A percentile compares a stretch with the other conserved stretches of the same genome.
Evolutionary conservation across 2,797 vertebrate genomes (phyloP).

Genomic region (Schizopygopsis pylzovi): DNA sequence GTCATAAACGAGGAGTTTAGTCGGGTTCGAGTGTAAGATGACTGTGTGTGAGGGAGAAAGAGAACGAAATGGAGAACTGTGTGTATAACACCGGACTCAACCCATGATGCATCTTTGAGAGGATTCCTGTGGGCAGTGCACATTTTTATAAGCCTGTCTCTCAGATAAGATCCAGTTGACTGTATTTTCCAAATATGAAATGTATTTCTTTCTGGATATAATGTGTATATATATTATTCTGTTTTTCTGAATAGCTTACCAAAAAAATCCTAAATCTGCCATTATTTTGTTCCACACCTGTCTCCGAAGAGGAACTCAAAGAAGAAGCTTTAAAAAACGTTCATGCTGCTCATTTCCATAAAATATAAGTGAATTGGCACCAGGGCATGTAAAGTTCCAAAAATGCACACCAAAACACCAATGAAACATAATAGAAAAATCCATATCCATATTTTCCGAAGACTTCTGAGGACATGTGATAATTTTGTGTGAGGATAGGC

Average conservation of each 20-base stretch:
- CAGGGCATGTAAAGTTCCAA: neutral
- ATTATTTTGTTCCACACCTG: neutral
- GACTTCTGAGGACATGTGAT: neutral
- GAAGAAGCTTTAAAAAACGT: slow-evolving; percentile 9
- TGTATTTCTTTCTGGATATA: neutral
- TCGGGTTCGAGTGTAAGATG: slow-evolving; percentile 46
- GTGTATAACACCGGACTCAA: slow-evolving; percentile 73
- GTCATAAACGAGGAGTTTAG: slow-evolving; percentile 78
- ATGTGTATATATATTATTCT: neutral
- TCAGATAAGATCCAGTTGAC: neutral
- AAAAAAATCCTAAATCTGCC: neutral
- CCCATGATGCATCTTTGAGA: slow-evolving; percentile 66
- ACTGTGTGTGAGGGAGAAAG: slow-evolving; percentile 34
- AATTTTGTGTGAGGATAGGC: neutral
- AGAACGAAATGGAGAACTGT: slow-evolving; percentile 63
- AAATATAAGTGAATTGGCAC: neutral
- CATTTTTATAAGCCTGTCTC: neutral
- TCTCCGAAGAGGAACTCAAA: neutral
- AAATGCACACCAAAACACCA: neutral
- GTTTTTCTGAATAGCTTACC: neutral
- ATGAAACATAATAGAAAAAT: neutral
- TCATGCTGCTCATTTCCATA: neutral
- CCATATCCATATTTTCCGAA: neutral
- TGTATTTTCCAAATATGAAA: neutral
- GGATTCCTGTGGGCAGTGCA: slow-evolving; percentile 7